Evolutionary conservation across 2,113 vertebrate genomes (phyloP).

Genomic region (Trochalopteron elliotii): DNA sequence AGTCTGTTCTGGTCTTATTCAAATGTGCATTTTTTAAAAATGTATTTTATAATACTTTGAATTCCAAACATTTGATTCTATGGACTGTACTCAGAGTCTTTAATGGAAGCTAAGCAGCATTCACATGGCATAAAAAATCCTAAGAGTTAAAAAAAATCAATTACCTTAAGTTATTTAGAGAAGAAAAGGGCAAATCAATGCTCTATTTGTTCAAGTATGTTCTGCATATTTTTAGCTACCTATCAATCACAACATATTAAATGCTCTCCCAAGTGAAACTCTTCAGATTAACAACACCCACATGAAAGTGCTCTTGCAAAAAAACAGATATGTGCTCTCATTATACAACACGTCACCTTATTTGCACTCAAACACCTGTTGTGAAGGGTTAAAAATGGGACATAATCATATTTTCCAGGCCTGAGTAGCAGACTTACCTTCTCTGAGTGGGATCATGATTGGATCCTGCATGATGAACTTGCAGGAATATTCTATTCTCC

Average conservation of each 20-base stretch:
- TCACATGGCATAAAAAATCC: not conserved
- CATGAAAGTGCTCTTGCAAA: not conserved
- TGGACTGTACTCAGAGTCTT: not conserved
- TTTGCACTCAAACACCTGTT: not conserved
- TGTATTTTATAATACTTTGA: not conserved
- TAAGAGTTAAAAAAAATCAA: not conserved
- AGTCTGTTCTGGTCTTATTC: not conserved
- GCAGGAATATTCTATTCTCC: not conserved
- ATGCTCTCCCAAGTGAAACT: not conserved
- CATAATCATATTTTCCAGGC: not conserved
- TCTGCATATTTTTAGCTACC: conserved; percentile 6
- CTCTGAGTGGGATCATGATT: not conserved
- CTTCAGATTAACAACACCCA: conserved; percentile 3
- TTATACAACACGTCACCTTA: not conserved
- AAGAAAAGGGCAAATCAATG: not conserved
- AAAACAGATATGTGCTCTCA: not conserved
- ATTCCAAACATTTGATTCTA: conserved; percentile 4
- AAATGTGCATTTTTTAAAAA: not conserved
- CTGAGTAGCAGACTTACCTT: not conserved
- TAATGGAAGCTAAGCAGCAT: not conserved
- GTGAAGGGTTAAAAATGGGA: not conserved
- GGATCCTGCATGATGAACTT: not conserved
- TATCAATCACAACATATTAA: not conserved
- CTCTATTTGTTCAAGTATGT: not conserved
- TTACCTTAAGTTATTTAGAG: not conserved